phyloP scores from a whole-genome alignment of 2,113 vertebrate genomes.

The Pogonocichla stellata region DNA sequence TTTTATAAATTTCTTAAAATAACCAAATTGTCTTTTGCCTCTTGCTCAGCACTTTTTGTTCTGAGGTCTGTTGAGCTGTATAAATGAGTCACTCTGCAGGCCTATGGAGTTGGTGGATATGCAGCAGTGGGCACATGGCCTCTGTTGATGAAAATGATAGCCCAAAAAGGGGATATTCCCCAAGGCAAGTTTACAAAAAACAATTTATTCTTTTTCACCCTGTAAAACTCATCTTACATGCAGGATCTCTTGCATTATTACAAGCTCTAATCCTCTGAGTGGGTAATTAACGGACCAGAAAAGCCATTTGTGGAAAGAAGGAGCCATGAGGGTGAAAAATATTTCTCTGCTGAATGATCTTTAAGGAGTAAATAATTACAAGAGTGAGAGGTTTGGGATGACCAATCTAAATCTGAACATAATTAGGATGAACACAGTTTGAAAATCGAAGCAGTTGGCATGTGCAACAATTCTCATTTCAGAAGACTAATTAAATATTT shows the following conservation, averaged over 20 bases:
- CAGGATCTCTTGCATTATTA: constrained; percentile 71
- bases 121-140: constrained; percentile 1
- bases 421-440: constrained; percentile 75
- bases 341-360: constrained; percentile 77
- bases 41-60: constrained; percentile 65
- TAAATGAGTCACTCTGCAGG: constrained; percentile 57
- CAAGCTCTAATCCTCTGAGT: constrained; percentile 76
- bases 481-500: constrained; percentile 87
- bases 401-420: constrained; percentile 77
- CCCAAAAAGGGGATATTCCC: constrained; percentile 51
- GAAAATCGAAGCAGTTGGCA: constrained; percentile 70
- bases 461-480: constrained; percentile 74
- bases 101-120: constrained; percentile 35
- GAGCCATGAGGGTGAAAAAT: constrained; percentile 79
- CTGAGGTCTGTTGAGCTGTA: constrained; percentile 44
- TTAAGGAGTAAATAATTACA: constrained; percentile 85
- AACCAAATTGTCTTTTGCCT: constrained; percentile 45
- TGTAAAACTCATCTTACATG: constrained; percentile 71
- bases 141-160: constrained; percentile 39
- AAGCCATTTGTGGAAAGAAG: constrained; percentile 77
- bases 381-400: constrained; percentile 76
- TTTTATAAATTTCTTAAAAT: neutral
- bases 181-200: constrained; percentile 56
- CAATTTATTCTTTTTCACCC: constrained; percentile 63
- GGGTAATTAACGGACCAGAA: constrained; percentile 80